Conservation (phyloP, 2,888 invertebrate species). For the Dynastes grantii region DNA sequence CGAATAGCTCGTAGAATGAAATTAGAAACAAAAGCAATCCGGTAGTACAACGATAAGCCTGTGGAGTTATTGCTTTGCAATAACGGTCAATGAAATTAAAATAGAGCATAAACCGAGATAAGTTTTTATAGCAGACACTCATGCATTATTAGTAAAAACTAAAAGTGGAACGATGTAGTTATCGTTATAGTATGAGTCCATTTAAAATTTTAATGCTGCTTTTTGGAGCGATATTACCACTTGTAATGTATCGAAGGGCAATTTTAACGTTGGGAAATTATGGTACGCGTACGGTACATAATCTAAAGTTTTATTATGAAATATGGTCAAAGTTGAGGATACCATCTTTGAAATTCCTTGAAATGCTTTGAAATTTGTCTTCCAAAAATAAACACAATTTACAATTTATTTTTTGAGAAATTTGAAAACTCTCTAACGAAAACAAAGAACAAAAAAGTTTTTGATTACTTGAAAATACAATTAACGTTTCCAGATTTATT, state of each 20-base stretch:
- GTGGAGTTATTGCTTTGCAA: neutral
- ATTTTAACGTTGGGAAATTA: slow-evolving; percentile 3
- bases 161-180: slow-evolving; percentile 23
- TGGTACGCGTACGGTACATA: neutral
- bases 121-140: slow-evolving; percentile 16
- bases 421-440: neutral
- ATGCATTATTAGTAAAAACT: slow-evolving; percentile 16
- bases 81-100: slow-evolving; percentile 33
- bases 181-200: slow-evolving; percentile 23
- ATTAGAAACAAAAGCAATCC: neutral
- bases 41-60: neutral
- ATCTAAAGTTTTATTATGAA: neutral
- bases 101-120: slow-evolving; percentile 31
- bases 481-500: neutral
- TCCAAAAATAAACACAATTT: neutral
- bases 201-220: slow-evolving; percentile 25
- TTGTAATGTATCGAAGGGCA: neutral
- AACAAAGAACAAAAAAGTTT: neutral
- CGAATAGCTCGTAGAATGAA: no score
- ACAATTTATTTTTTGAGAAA: neutral
- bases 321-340: slow-evolving; percentile 1
- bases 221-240: neutral
- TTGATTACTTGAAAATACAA: neutral
- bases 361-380: neutral
- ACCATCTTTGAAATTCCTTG: neutral